Conservation (phyloP, 1,140 invertebrate genomes). For the Glossosoma conforme region DNA sequence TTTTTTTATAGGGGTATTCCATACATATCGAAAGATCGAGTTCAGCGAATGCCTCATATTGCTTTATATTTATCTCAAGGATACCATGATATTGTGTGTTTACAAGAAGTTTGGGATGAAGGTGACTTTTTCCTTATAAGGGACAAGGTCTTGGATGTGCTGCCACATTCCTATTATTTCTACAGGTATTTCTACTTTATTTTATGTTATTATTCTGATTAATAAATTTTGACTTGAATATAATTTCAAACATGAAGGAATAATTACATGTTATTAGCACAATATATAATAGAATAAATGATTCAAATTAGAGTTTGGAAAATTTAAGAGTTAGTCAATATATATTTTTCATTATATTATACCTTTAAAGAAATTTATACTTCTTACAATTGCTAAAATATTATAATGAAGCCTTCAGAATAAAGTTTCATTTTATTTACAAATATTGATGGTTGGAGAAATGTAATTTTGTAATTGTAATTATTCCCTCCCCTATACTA, state of each 20-base stretch:
- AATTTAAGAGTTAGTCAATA: too few relatives aligned
- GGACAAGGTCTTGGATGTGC: conserved; percentile 51
- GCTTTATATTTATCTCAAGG: conserved; percentile 63
- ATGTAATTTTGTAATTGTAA: too few relatives aligned
- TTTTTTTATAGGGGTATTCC: conserved; percentile 72
- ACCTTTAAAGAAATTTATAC: too few relatives aligned
- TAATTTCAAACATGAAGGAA: neutral
- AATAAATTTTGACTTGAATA: neutral
- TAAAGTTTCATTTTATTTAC: too few relatives aligned
- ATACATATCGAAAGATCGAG: conserved; percentile 70
- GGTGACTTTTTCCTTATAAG: conserved; percentile 70
- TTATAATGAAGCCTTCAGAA: too few relatives aligned
- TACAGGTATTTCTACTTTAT: conserved; percentile 65
- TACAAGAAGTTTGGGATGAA: conserved; percentile 90
- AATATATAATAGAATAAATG: too few relatives aligned
- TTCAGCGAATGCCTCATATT: conserved; percentile 73
- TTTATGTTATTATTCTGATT: neutral
- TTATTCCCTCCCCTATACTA: too few relatives aligned
- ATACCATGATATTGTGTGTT: conserved; percentile 80
- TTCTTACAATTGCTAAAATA: too few relatives aligned
- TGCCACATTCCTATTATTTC: conserved; percentile 90
- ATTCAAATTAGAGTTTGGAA: too few relatives aligned
- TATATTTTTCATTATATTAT: too few relatives aligned
- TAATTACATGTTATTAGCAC: too few relatives aligned
- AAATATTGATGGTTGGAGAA: too few relatives aligned